Evolutionary conservation across 2,113 vertebrate genomes (phyloP).

Genomic region (Tauraco erythrolophus): DNA sequence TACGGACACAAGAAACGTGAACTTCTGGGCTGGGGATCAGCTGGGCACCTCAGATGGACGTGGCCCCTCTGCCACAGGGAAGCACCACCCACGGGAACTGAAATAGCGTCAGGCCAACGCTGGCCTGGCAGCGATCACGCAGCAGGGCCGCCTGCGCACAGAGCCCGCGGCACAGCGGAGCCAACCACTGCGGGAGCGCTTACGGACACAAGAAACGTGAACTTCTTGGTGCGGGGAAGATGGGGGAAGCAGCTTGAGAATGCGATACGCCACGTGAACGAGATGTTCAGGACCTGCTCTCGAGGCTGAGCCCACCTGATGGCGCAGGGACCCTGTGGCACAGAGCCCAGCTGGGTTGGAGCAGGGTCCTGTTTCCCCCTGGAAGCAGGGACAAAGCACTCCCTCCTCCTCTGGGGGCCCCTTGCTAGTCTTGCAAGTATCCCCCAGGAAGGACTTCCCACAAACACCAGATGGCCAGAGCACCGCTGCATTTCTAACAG

Average conservation of each 20-base stretch:
- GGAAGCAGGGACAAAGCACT: background rate
- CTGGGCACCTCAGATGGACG: accelerated
- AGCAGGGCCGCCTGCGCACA: accelerated
- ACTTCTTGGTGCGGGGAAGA: background rate
- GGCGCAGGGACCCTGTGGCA: accelerated
- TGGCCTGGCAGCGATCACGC: background rate
- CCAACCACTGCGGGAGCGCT: background rate
- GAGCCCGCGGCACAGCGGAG: background rate
- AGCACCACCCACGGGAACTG: background rate
- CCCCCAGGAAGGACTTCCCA: too few relatives aligned
- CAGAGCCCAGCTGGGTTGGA: background rate
- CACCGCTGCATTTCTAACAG: accelerated
- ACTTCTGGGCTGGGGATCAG: background rate
- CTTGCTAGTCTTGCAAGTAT: background rate
- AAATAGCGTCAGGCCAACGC: accelerated
- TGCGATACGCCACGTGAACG: accelerated
- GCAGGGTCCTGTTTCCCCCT: background rate
- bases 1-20: accelerated
- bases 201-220: background rate
- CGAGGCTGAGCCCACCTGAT: accelerated
- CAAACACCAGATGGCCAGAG: accelerated
- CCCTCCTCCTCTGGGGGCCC: accelerated
- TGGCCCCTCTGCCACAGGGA: too few relatives aligned
- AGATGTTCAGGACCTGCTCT: background rate
- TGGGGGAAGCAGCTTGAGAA: background rate